A percentile compares a stretch with the other conserved stretches of the same genome.
Conservation (phyloP, 2,797 vertebrate genomes). For the Pachyuromys duprasi region DNA sequence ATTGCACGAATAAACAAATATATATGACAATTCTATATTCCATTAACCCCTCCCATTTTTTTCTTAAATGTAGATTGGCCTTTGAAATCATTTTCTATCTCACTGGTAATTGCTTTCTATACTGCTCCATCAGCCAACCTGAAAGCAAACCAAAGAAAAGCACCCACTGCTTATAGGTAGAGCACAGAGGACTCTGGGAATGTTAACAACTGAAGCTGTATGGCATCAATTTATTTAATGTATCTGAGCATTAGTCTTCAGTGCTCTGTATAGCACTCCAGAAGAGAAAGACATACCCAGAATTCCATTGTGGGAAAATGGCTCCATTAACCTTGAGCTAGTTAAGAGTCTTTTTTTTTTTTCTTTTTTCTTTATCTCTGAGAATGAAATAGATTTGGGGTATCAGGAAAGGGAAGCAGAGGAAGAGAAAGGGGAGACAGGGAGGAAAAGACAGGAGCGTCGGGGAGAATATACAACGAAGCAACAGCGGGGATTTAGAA, state of each 20-base stretch:
- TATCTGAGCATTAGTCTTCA: conserved; percentile 92
- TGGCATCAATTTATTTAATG: conserved; percentile 91
- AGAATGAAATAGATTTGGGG: conserved; percentile 92
- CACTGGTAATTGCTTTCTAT: conserved; percentile 85
- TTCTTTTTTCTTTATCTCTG: conserved; percentile 92
- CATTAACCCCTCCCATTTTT: conserved; percentile 81
- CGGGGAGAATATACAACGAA: conserved; percentile 97
- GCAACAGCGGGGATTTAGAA: conserved; percentile 93
- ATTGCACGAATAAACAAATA: conserved; percentile 86
- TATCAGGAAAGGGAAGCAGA: conserved; percentile 88
- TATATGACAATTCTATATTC: conserved; percentile 86
- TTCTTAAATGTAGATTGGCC: conserved; percentile 82
- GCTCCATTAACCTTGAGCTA: conserved; percentile 99
- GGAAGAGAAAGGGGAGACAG: no score
- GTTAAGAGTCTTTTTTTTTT: conserved; percentile 96
- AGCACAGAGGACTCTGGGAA: conserved; percentile 98
- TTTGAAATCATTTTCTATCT: conserved; percentile 85
- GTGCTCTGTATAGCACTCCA: conserved; percentile 89
- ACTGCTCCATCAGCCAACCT: conserved; percentile 87
- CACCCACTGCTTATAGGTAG: conserved; percentile 97
- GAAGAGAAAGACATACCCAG: conserved; percentile 94
- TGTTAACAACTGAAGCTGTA: conserved; percentile 93
- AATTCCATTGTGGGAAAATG: conserved; percentile 96
- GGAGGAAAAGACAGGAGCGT: no score
- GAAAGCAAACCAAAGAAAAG: conserved; percentile 98